Conservation (phyloP, 2,113 vertebrate species). For the Zingel zingel region DNA sequence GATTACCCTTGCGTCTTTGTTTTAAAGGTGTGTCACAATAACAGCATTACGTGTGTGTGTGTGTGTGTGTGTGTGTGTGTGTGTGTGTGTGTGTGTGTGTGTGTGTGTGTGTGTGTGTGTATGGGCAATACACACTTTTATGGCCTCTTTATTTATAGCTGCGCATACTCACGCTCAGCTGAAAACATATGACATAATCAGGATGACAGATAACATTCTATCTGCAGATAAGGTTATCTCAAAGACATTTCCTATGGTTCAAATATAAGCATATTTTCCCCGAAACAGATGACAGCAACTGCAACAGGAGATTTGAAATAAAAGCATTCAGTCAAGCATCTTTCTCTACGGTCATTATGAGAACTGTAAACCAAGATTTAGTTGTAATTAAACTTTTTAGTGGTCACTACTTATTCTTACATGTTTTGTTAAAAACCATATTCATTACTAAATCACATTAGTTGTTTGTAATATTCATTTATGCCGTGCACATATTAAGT, state of each 20-base stretch:
- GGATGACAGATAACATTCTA: constrained; percentile 74
- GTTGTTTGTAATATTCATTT: too few species aligned
- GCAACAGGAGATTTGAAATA: constrained; percentile 29
- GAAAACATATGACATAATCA: constrained; percentile 77
- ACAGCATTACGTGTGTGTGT: neutral
- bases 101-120: constrained; percentile 5
- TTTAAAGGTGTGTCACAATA: constrained; percentile 45
- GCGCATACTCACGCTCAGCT: constrained; percentile 56
- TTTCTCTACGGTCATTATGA: constrained; percentile 29
- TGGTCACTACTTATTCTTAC: too few species aligned
- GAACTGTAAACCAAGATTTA: neutral
- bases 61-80: constrained; percentile 4
- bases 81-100: neutral
- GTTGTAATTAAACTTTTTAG: too few species aligned
- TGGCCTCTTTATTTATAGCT: constrained; percentile 73
- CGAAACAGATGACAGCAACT: constrained; percentile 33
- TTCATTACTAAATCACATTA: too few species aligned
- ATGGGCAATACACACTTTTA: constrained; percentile 48
- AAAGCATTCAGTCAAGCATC: constrained; percentile 25
- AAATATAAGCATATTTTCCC: constrained; percentile 39
- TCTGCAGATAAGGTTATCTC: constrained; percentile 74
- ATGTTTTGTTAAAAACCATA: too few species aligned
- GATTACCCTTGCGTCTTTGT: constrained; percentile 50
- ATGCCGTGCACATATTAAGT: too few species aligned
- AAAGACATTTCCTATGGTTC: constrained; percentile 49